Conservation (phyloP, 2,888 invertebrate genomes). For the Latrodectus elegans region DNA sequence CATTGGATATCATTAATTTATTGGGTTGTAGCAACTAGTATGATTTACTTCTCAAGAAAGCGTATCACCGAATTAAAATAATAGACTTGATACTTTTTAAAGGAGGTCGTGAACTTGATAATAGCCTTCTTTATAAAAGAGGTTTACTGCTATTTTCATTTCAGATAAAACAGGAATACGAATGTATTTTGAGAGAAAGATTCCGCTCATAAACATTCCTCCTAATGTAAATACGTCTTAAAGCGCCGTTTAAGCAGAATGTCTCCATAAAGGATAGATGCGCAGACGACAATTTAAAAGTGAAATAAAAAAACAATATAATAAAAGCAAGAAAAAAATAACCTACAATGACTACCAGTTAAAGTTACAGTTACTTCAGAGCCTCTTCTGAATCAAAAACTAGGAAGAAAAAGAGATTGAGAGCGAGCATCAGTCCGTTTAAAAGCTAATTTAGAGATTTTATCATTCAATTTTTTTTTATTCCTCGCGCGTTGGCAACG, state of each 20-base stretch:
- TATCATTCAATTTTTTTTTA: conserved; percentile 45
- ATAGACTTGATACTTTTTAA: conserved; percentile 24
- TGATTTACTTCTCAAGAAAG: background rate
- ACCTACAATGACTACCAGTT: conserved; percentile 33
- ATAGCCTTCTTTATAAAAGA: conserved; percentile 25
- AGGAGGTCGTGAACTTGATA: conserved; percentile 45
- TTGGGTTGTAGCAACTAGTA: too few species aligned
- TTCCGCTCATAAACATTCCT: conserved; percentile 57
- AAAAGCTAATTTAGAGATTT: conserved; percentile 68
- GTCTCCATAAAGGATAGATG: conserved; percentile 37
- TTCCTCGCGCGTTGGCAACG: background rate
- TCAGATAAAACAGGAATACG: conserved; percentile 27
- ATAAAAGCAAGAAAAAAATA: conserved; percentile 16
- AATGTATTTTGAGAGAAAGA: conserved; percentile 44
- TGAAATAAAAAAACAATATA: conserved; percentile 20
- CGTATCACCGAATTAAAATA: background rate
- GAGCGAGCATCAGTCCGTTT: conserved; percentile 57
- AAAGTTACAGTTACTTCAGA: conserved; percentile 28
- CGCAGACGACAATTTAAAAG: conserved; percentile 46
- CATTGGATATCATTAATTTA: too few species aligned
- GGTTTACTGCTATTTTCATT: conserved; percentile 34
- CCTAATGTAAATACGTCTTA: conserved; percentile 50
- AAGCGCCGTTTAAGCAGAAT: conserved; percentile 45
- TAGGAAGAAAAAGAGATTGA: conserved; percentile 40
- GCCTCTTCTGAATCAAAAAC: conserved; percentile 33